Base-by-base conservation (phyloP, 2,888 invertebrate species). In the Tenthredo notha region DNA sequence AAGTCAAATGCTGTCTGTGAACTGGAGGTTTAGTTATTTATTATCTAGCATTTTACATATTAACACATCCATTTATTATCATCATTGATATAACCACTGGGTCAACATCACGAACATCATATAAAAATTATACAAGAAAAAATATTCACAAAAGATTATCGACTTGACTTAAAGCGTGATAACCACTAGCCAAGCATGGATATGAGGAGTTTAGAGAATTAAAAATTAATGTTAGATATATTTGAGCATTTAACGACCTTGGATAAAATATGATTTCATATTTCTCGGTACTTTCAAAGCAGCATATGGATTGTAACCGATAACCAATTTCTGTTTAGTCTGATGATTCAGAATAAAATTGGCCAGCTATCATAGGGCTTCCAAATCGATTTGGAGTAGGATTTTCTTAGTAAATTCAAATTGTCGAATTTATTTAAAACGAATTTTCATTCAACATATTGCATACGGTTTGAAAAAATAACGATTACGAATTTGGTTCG, bases 121-220 rank as follows among this genome's bases (percentile, higher is more conserved):
- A 2, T 5, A 7, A 67, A 47, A 40, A 21, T 43, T 12, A 83
- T 25, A n/a, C 3, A 3, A 50, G 15, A 43, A 70, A 70, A 47
- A 40, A 58, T 43, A 54, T 40, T 50, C n/a, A 21, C 37, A 58
- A 58, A 40, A 61, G 40, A 80, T 80, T 80, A 80, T 80, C 18
- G 10, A 29, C 9, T n/a, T 7, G 25, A 47, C 54, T 54, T 80
- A 25, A 3, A 40, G 50, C 40, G 5, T 40, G 40, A 43, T 80
- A 54, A 54, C 18, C 18, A 47, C 61, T 25, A 61, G 50, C 33
- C 50, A 77, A 50, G 18, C 33, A 33, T n/a, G 33, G 33, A 54
- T 77, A 54, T 43, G 43, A 4, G 12, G 12, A 54, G 40, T 77
- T 77, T 77, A 1, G 15, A 29, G 54, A 54, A 54, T 54, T 50